Conservation (phyloP, 2,113 vertebrate genomes). For the Sorex fumeus region DNA sequence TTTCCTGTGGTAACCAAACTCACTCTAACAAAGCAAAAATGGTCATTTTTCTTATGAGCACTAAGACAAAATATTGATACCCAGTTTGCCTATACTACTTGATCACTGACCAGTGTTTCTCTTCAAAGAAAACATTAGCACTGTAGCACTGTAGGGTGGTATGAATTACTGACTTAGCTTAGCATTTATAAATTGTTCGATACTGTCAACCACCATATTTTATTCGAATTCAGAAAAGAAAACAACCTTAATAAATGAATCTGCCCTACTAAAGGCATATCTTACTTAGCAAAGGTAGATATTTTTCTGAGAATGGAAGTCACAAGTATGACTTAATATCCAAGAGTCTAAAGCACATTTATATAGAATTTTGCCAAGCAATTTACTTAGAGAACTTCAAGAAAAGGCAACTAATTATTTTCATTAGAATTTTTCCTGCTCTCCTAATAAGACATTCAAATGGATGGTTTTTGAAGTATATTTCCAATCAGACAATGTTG, state of each 20-base stretch:
- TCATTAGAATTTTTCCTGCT: constrained; percentile 52
- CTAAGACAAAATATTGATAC: constrained; percentile 10
- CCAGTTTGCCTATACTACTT: neutral
- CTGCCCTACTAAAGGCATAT: no score
- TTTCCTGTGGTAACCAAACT: constrained; percentile 25
- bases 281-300: constrained; percentile 8
- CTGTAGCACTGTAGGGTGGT: no score
- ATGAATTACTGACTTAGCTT: neutral
- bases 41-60: constrained; percentile 11
- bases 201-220: neutral
- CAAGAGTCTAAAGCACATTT: constrained; percentile 28
- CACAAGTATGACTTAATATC: constrained; percentile 7
- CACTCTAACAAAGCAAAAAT: neutral
- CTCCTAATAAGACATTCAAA: constrained; percentile 51
- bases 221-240: neutral
- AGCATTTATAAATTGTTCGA: neutral
- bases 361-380: constrained; percentile 23
- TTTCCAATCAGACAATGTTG: constrained; percentile 73
- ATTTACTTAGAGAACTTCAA: constrained; percentile 53
- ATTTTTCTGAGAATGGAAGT: constrained; percentile 11
- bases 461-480: constrained; percentile 57
- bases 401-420: constrained; percentile 37
- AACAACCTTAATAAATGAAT: neutral
- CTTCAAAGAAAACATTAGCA: constrained; percentile 39
- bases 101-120: neutral